Base-by-base conservation (phyloP, 2,113 vertebrate genomes). In the Colistium nudipinnis region DNA sequence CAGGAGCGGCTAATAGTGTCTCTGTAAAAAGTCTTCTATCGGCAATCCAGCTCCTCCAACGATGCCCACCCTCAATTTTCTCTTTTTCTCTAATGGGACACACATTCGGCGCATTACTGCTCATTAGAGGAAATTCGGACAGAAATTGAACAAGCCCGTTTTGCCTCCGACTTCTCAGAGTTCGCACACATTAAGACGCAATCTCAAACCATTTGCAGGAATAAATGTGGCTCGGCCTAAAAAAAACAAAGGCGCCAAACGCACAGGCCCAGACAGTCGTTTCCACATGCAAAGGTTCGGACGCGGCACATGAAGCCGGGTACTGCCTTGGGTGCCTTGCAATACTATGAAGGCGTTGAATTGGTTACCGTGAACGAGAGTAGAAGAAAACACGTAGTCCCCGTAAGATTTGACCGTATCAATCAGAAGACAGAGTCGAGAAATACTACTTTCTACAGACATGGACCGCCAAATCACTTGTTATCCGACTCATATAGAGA, bases 21-120 rank as follows among this genome's bases (percentile, higher is more conserved):
- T 33, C 7, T 48, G 25, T 27, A 5, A 19, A n/a, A 36, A 10
- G 30, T 35, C 33, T 45, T 24, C 45, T 1, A 24, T 71, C 17
- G 22, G 20, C 25, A 6, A 20, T 44, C n/a, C 24, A n/a, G n/a
- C 41, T 8, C 27, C 9, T 20, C 35, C 22, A 9, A 28, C 28
- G 62, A 12, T 27, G 19, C 33, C n/a, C 53, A 36, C 62, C 52
- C 41, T 60, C 33, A 17, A 5, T 17, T 27, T 55, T 52, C 64
- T 61, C 27, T 25, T 49, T 74, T 52, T 28, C 47, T 79, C 27
- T 80, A 85, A 82, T 83, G 70, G 49, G 38, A 68, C 73, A 62
- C 70, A 81, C 83, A 78, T 83, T 68, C 81, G 77, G 13, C 63
- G 44, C 14, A 63, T 87, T 77, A 74, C 62, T 52, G 81, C 70